These are phyloP conservation scores for Hemicrepidius hirtus DNA, from an alignment of 2,888 invertebrate genomes.

Conservation along the genomic window DNA sequence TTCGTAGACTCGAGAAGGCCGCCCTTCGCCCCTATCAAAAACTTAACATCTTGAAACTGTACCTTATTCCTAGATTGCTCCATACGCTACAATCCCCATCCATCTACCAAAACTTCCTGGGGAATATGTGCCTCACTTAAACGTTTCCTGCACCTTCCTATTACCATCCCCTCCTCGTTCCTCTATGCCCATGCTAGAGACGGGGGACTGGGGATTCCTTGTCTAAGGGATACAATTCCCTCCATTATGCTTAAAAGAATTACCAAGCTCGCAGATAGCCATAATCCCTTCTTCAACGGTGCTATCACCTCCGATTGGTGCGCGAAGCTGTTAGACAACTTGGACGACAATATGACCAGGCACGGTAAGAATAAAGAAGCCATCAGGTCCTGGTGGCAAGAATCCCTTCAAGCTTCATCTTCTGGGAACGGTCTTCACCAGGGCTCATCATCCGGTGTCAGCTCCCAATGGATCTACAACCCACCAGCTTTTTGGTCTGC, in stretches of 20 bases:
- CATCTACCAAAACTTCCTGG: not conserved
- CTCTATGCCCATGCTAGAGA: constrained; percentile 31
- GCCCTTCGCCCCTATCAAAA: constrained; percentile 39
- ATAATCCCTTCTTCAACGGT: not conserved
- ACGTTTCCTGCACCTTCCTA: constrained; percentile 12
- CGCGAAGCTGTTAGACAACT: not conserved
- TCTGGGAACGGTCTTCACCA: constrained; percentile 39
- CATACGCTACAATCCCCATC: not conserved
- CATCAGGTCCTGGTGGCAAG: not conserved
- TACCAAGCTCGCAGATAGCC: not conserved
- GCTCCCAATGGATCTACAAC: constrained; percentile 36
- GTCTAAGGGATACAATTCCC: not conserved
- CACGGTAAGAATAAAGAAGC: not conserved
- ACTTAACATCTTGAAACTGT: not conserved
- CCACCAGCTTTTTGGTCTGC: constrained; percentile 58
- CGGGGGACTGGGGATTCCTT: not conserved
- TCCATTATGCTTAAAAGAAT: not conserved
- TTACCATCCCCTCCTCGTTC: constrained; percentile 20
- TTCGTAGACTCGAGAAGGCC: not conserved
- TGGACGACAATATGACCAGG: not conserved
- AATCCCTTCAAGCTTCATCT: constrained; percentile 37
- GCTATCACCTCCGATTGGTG: not conserved
- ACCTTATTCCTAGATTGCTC: constrained; percentile 13
- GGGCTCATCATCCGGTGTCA: not conserved
- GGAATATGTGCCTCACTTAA: not conserved